Base-by-base conservation (phyloP, 2,113 vertebrate genomes). In the Pseudolaguvia tuberculata region DNA sequence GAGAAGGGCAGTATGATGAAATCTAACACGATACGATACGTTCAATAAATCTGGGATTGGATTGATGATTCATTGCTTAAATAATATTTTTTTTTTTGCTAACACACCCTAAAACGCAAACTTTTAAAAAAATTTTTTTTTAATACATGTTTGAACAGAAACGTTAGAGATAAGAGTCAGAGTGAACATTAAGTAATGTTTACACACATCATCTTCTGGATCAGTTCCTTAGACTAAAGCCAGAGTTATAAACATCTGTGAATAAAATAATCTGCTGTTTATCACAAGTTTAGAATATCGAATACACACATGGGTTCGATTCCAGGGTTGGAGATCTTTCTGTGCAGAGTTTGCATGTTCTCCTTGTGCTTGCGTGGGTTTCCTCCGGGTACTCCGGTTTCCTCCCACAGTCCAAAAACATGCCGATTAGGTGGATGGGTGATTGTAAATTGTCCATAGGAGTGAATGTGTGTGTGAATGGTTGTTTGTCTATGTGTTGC, bases 61-160 rank as follows among this genome's bases (percentile, higher is more conserved):
- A 65, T 6, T 61, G 31, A 42, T 69, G 61, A 77, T 39, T 56
- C 48, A 59, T 6, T 29, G 58, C 47, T 71, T 1, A 69, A 72
- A 3, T 2, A 73, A 29, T 25, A 50, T 73, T 29, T 62, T 21
- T 4, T 73, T 72, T 31, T 48, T 13, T 47, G 4, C 39, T 47
- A 52, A 20, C 72, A 66, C 72, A 74, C 72, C 59, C 50, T 56
- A 21, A 23, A 48, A 45, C 53, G 23, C 6, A 17, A 7, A 45
- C 6, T 31, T 55, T 20, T 62, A 4, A n/a, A 18, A 4, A 4
- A 4, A 4, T 35, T 42, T 42, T 42, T 42, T 42, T 42, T 42
- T 21, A 65, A 15, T 58, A 31, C 72, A 66, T 15, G 72, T 75
- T 56, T 56, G 35, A 56, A 56, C 72, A 65, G 20, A 59, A 39